Percentiles rank a stretch among this genome's conserved stretches.
Evolutionary conservation across 2,797 vertebrate species (phyloP).

Genomic region (Gephyroberyx darwinii): DNA sequence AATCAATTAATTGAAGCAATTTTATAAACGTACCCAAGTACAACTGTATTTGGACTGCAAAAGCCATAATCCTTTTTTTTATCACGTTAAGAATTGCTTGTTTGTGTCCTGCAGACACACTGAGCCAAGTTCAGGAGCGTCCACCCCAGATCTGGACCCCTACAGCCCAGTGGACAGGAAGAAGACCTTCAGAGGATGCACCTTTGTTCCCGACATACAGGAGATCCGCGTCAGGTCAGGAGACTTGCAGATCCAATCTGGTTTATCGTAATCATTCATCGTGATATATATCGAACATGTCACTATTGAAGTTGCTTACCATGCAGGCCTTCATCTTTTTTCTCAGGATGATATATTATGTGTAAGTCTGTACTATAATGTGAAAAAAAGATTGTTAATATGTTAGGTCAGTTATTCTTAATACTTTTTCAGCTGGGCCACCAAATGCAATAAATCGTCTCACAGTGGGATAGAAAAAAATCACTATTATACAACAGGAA

Average conservation of each 20-base stretch:
- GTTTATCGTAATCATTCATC: neutral
- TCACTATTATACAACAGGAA: too few relatives aligned
- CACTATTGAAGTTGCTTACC: too few relatives aligned
- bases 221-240: constrained; percentile 96
- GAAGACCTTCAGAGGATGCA: constrained; percentile 83
- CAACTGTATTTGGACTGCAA: neutral
- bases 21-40: neutral
- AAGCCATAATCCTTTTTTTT: neutral
- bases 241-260: neutral
- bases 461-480: neutral
- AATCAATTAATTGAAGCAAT: neutral
- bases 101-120: constrained; percentile 80
- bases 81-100: neutral
- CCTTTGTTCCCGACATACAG: constrained; percentile 95
- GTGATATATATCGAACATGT: too few relatives aligned
- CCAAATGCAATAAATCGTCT: neutral
- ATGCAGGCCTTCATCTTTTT: too few relatives aligned
- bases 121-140: constrained; percentile 86
- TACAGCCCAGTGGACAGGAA: constrained; percentile 87
- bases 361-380: too few relatives aligned
- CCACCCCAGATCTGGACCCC: constrained; percentile 91
- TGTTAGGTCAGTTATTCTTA: neutral
- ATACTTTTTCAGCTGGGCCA: neutral
- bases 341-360: too few relatives aligned
- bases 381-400: too few relatives aligned